Percentiles rank a stretch among this genome's conserved stretches.
Evolutionary conservation across 2,113 vertebrate species (phyloP).

Genomic region (Vireo altiloquus): DNA sequence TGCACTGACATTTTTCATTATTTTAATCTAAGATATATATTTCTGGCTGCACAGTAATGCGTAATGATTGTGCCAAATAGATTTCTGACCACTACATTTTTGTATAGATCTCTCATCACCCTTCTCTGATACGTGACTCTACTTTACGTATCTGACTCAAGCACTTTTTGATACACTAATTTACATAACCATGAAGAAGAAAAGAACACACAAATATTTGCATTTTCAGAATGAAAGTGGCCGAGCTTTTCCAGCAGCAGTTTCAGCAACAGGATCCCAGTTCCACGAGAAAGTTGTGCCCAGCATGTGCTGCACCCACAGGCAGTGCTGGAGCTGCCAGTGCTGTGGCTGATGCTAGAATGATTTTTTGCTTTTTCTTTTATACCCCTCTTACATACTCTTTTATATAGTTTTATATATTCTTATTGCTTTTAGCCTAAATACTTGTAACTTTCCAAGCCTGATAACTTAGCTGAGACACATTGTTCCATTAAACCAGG

Average conservation of each 20-base stretch:
- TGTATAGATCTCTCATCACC: not conserved
- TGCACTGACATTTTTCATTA: not conserved
- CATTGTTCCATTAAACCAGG: too few relatives aligned
- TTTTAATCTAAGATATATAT: not conserved
- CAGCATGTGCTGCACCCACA: rapidly evolving
- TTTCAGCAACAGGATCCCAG: not conserved
- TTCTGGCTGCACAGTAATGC: not conserved
- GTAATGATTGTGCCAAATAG: not conserved
- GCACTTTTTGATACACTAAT: not conserved
- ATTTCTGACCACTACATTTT: not conserved
- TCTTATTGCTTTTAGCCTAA: too few relatives aligned
- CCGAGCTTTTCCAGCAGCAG: not conserved
- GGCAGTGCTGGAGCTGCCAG: not conserved
- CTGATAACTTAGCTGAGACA: too few relatives aligned
- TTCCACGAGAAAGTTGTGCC: not conserved
- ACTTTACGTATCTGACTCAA: not conserved
- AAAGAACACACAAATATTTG: not conserved
- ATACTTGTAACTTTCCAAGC: too few relatives aligned
- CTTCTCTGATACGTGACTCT: not conserved
- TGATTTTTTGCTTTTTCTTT: too few relatives aligned
- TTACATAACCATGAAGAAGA: not conserved
- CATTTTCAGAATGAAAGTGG: not conserved
- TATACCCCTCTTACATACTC: too few relatives aligned
- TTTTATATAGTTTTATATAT: too few relatives aligned
- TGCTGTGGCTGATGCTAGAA: too few relatives aligned